phyloP scores from a whole-genome alignment of 2,113 vertebrate genomes.

The Chamaea fasciata region DNA sequence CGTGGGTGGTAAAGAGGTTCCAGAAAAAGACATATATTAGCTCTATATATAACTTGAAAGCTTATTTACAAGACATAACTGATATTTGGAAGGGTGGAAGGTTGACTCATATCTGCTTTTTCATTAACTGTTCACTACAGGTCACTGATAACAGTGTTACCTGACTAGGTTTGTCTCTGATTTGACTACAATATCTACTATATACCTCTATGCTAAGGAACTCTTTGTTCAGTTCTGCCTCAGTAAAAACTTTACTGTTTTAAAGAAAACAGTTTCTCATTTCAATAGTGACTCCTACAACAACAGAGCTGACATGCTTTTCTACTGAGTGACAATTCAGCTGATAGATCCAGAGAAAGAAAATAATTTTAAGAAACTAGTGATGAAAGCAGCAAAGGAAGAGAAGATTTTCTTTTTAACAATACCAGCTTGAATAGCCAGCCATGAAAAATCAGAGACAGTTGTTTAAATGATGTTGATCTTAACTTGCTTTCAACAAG shows the following conservation, averaged over 20 bases:
- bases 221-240: neutral
- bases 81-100: neutral
- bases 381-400: neutral
- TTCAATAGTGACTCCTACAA: neutral
- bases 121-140: neutral
- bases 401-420: neutral
- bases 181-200: neutral
- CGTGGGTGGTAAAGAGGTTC: neutral
- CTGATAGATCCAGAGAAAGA: neutral
- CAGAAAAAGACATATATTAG: neutral
- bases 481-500: neutral
- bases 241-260: neutral
- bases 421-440: neutral
- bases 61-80: neutral
- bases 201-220: neutral
- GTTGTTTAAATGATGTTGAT: neutral
- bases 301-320: neutral
- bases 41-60: neutral
- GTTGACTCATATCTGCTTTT: neutral
- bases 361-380: neutral
- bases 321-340: neutral
- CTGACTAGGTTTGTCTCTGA: neutral
- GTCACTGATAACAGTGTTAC: neutral
- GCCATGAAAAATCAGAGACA: neutral
- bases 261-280: neutral